phyloP scores from a whole-genome alignment of 1,140 invertebrate genomes.

The Eulimnadia texana region DNA sequence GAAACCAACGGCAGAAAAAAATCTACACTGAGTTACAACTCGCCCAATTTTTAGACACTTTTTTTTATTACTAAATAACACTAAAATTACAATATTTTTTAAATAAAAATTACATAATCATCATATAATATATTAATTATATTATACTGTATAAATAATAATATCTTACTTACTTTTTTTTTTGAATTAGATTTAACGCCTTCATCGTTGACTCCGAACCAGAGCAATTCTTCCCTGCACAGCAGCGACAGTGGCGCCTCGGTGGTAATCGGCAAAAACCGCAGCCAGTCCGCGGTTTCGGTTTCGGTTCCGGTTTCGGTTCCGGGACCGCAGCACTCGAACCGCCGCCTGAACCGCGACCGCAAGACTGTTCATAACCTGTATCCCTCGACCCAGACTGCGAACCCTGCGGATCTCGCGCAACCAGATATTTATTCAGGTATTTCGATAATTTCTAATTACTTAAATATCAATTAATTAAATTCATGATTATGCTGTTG shows the following conservation, averaged over 20 bases:
- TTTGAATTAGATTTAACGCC: not conserved
- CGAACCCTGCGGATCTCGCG: not conserved
- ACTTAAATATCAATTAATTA: not conserved
- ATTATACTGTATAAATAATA: not conserved
- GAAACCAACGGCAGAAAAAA: no score
- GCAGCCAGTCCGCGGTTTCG: conserved; percentile 23
- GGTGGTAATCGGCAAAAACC: not conserved
- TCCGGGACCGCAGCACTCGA: conserved; percentile 21
- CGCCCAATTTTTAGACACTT: no score
- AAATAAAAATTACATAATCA: no score
- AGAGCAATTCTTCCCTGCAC: conserved; percentile 5
- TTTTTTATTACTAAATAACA: no score
- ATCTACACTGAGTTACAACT: no score
- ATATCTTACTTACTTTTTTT: not conserved
- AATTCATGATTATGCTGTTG: not conserved
- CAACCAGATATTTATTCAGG: not conserved
- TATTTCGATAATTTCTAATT: not conserved
- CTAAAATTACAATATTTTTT: no score
- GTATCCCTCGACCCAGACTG: conserved; percentile 20
- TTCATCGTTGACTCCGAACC: conserved; percentile 4
- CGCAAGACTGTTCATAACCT: conserved; percentile 28
- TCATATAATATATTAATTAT: not conserved
- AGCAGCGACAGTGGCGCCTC: not conserved
- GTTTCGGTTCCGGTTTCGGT: no score
- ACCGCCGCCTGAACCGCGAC: conserved; percentile 19